phyloP scores from a whole-genome alignment of 2,888 invertebrate genomes.

The Eilema griseolum region DNA sequence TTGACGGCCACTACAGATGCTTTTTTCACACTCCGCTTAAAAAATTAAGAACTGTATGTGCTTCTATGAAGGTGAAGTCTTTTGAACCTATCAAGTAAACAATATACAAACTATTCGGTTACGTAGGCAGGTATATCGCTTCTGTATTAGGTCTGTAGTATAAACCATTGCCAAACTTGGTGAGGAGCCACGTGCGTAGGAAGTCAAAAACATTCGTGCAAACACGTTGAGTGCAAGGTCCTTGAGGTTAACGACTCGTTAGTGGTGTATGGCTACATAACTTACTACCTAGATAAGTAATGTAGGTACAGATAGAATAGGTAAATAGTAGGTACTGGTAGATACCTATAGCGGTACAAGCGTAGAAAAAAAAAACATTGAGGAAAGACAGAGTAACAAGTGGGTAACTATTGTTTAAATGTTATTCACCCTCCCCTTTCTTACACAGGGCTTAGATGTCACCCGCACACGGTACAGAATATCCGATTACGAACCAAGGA shows the following conservation, averaged over 20 bases:
- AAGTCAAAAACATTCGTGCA: slow-evolving; percentile 43
- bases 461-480: too few species aligned
- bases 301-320: neutral
- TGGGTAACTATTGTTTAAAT: too few species aligned
- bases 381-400: neutral
- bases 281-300: neutral
- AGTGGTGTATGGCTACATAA: slow-evolving; percentile 12
- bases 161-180: slow-evolving; percentile 41
- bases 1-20: too few species aligned
- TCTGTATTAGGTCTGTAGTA: slow-evolving; percentile 26
- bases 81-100: neutral
- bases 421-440: too few species aligned
- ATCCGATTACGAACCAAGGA: too few species aligned
- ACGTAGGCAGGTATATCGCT: neutral
- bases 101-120: neutral
- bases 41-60: too few species aligned
- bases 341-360: too few species aligned
- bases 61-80: neutral
- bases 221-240: slow-evolving; percentile 48
- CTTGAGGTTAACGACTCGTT: slow-evolving; percentile 45
- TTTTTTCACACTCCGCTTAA: too few species aligned
- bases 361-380: neutral
- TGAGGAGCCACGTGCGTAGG: slow-evolving; percentile 47
- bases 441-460: too few species aligned
- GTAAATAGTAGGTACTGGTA: neutral